A percentile compares a stretch with the other conserved stretches of the same genome.
These are phyloP conservation scores for Phylloscopus whistleri DNA, from an alignment of 2,113 vertebrate genomes.

Conservation along the genomic window DNA sequence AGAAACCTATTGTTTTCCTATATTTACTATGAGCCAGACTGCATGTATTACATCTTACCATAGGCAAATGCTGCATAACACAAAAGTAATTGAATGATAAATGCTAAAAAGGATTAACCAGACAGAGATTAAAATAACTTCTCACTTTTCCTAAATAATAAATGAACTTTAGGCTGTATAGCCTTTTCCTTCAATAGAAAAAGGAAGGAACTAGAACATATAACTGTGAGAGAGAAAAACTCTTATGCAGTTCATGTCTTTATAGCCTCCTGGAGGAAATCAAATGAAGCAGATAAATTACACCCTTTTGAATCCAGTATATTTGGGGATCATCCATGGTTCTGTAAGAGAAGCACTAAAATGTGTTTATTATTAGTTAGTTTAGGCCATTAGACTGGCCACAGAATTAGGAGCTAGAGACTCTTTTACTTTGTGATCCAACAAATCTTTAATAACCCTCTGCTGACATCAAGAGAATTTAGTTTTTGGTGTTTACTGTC, in stretches of 20 bases:
- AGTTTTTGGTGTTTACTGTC: neutral
- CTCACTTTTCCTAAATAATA: neutral
- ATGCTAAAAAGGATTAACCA: neutral
- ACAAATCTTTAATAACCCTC: conserved; percentile 6
- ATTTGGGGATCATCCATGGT: neutral
- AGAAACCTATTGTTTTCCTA: neutral
- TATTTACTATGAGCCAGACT: neutral
- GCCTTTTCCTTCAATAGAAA: neutral
- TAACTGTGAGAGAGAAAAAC: neutral
- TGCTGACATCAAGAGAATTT: conserved; percentile 15
- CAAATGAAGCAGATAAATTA: neutral
- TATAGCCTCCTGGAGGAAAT: neutral
- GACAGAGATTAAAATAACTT: neutral
- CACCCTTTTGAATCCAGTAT: neutral
- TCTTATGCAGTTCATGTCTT: neutral
- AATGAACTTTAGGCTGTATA: neutral
- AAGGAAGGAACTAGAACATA: neutral
- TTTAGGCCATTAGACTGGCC: neutral
- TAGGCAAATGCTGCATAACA: neutral
- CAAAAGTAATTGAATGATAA: neutral
- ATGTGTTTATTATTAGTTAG: neutral
- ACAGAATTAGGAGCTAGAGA: neutral
- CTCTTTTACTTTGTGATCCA: neutral
- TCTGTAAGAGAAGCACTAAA: neutral
- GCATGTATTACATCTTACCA: neutral